Evolutionary conservation across 2,888 invertebrate species (phyloP), one percentile per base, ranked within the genome.

Genomic region (Pandemis corylana): DNA sequence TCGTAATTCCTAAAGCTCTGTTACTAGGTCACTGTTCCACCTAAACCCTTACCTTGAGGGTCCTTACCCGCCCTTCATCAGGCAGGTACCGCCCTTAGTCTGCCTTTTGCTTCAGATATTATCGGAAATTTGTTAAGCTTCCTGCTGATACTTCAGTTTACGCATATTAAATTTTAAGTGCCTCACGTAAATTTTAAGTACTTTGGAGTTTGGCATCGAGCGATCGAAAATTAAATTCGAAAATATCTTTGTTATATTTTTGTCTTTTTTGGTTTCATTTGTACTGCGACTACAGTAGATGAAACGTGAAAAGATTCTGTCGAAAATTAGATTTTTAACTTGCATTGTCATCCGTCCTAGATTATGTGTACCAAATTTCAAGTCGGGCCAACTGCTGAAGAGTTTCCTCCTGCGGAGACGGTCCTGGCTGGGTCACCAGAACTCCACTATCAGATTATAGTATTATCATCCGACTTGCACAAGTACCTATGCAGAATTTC

Each of bases 71-170:
- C 64, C 65, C 65, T 65, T 65, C n/a, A 65, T 65, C 49, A 46
- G 61, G 61, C 65, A 49, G 46, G 46, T 65, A 28, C 28, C 2
- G 36, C 36, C 65, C 65, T 49, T 28, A 53, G 67, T 53, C 41
- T 67, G 53, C 67, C 51, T n/a, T 67, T 67, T 67, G 41, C 53
- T 51, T 67, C 46, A 66, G 67, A 53, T 53, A 67, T 67, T 67
- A 67, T 67, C 67, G 67, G 53, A 41, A 67, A 67, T 67, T 53
- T n/a, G 53, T 67, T 67, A 53, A 67, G 41, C 53, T 49, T 65
- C 65, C 36, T 46, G 46, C 49, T 41, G 15, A 67, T 13, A 51
- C 67, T 67, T 15, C 51, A 53, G 51, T 41, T 67, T 41, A 51
- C 51, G 36, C 66, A 53, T 53, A 53, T 53, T 67, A 67, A 46